Percentiles rank a stretch among this genome's conserved stretches.
Evolutionary conservation across 2,113 vertebrate species (phyloP).

Genomic region (Willisornis vidua): DNA sequence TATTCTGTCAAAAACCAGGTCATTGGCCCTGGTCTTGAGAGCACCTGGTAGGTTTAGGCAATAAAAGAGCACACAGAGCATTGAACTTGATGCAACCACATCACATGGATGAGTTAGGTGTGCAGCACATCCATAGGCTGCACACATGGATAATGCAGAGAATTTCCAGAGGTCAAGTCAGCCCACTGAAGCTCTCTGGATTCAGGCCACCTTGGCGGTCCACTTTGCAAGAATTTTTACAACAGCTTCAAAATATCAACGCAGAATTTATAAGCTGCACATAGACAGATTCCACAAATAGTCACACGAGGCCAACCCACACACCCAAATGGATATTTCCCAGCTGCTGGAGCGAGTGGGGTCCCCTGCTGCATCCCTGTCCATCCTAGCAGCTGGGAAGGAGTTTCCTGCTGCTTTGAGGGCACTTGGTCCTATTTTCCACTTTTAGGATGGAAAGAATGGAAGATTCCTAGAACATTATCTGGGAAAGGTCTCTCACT

Average conservation of each 20-base stretch:
- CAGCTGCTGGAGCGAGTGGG: slow-evolving; percentile 37
- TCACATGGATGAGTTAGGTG: neutral
- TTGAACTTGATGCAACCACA: neutral
- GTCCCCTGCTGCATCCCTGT: slow-evolving; percentile 9
- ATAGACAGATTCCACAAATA: slow-evolving; percentile 44
- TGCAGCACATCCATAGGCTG: neutral
- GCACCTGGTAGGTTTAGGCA: neutral
- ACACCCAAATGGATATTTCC: slow-evolving; percentile 55
- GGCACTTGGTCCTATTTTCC: neutral
- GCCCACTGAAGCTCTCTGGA: neutral
- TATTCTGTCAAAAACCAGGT: neutral
- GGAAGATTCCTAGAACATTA: neutral
- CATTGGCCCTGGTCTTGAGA: neutral
- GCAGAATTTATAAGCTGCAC: slow-evolving; percentile 14
- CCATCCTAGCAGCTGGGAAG: slow-evolving; percentile 29
- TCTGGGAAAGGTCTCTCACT: neutral
- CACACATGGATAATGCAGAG: neutral
- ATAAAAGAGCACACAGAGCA: neutral
- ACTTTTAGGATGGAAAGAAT: neutral
- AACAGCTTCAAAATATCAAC: slow-evolving; percentile 33
- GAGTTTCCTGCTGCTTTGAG: neutral
- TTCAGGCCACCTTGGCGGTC: neutral
- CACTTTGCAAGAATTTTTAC: slow-evolving; percentile 16
- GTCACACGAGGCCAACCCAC: slow-evolving; percentile 47
- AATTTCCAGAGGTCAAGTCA: neutral